phyloP scores from a whole-genome alignment of 2,113 vertebrate genomes.

The Bagarius yarrelli region DNA sequence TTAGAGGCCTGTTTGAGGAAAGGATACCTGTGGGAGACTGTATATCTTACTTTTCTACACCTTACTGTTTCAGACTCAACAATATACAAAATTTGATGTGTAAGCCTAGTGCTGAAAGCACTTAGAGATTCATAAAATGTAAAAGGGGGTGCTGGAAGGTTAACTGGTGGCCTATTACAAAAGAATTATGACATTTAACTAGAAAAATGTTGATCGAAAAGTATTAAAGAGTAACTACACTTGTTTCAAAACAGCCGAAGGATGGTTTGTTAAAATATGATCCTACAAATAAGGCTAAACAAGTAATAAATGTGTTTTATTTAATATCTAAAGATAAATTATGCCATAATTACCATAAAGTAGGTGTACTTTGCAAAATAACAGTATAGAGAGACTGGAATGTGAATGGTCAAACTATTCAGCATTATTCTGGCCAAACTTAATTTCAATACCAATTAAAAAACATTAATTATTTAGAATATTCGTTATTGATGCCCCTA shows the following conservation, averaged over 20 bases:
- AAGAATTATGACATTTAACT: not conserved
- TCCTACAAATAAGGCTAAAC: no score
- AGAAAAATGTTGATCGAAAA: not conserved
- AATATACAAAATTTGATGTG: constrained; percentile 12
- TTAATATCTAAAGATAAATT: not conserved
- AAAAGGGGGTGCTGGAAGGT: constrained; percentile 50
- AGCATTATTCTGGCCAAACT: not conserved
- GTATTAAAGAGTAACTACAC: not conserved
- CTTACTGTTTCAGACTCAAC: constrained; percentile 38
- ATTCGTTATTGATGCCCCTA: not conserved
- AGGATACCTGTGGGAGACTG: constrained; percentile 33
- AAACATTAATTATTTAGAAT: not conserved
- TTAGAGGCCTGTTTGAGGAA: constrained; percentile 53
- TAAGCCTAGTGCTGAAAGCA: constrained; percentile 43
- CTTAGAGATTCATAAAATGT: constrained; percentile 53
- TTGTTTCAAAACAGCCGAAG: not conserved
- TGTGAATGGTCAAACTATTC: not conserved
- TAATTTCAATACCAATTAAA: not conserved
- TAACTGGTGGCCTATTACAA: constrained; percentile 45
- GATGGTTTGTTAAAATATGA: no score
- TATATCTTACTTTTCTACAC: constrained; percentile 63
- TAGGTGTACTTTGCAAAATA: not conserved
- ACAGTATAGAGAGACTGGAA: not conserved
- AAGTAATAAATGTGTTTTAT: not conserved
- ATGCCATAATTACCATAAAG: not conserved